These are phyloP conservation scores for Watsonalla binaria DNA, from an alignment of 2,888 invertebrate genomes.

Conservation along the genomic window DNA sequence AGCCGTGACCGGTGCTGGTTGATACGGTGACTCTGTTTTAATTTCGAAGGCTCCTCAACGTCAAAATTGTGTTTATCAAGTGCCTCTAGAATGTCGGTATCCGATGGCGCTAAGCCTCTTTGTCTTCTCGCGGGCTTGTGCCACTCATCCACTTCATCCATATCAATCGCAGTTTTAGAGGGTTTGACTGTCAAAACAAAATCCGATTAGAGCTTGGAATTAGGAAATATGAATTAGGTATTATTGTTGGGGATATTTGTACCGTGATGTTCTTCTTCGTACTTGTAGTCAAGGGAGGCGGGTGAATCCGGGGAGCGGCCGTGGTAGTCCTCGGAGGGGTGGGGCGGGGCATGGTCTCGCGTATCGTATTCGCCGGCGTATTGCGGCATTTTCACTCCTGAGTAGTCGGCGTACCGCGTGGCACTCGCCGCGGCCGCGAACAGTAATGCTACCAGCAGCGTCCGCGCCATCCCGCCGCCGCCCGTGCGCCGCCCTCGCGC, in stretches of 20 bases:
- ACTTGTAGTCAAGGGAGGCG: conserved; percentile 55
- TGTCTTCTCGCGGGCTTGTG: conserved; percentile 31
- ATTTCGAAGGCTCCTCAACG: conserved; percentile 22
- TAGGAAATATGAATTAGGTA: neutral
- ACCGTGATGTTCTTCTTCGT: conserved; percentile 44
- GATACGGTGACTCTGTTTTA: conserved; percentile 18
- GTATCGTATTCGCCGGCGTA: conserved; percentile 48
- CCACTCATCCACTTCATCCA: conserved; percentile 32
- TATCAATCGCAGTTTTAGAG: conserved; percentile 24
- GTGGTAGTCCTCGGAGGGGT: conserved; percentile 40
- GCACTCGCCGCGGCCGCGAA: conserved; percentile 29
- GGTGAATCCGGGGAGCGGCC: conserved; percentile 47
- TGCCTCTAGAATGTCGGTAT: conserved; percentile 14
- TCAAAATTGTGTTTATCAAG: conserved; percentile 21
- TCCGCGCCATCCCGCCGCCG: conserved; percentile 18
- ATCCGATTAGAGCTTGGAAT: neutral
- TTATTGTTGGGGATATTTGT: conserved; percentile 4
- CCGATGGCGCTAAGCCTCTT: conserved; percentile 17
- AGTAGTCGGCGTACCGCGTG: conserved; percentile 49
- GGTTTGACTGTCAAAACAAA: conserved; percentile 31
- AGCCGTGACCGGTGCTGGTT: conserved; percentile 27
- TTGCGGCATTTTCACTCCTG: conserved; percentile 52
- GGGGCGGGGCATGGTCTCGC: conserved; percentile 14
- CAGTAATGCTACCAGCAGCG: conserved; percentile 27
- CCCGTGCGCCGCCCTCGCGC: conserved; percentile 15